Evolutionary conservation across 2,888 invertebrate genomes (phyloP).

Genomic region (Endomychus coccineus): DNA sequence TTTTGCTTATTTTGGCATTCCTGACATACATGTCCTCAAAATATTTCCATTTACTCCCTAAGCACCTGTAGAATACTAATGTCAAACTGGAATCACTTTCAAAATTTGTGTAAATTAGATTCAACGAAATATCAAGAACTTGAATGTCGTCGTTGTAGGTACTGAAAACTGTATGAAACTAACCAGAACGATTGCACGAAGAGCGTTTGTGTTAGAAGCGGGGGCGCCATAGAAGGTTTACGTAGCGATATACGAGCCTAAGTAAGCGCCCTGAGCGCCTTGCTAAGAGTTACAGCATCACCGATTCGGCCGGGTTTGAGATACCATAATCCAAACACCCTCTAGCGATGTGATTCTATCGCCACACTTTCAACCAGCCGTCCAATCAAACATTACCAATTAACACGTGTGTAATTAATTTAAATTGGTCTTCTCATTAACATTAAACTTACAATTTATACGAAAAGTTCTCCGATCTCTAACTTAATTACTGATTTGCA

Average conservation of each 20-base stretch:
- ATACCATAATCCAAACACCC: slow-evolving; percentile 39
- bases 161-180: too few relatives aligned
- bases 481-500: slow-evolving; percentile 8
- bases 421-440: slow-evolving; percentile 3
- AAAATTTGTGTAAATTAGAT: too few relatives aligned
- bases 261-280: slow-evolving; percentile 29
- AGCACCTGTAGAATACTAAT: too few relatives aligned
- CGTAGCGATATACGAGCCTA: slow-evolving; percentile 25
- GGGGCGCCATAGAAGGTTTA: slow-evolving; percentile 23
- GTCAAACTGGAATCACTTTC: too few relatives aligned
- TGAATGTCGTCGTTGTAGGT: too few relatives aligned
- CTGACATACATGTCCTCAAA: too few relatives aligned
- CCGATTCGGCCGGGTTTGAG: slow-evolving; percentile 34
- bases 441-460: slow-evolving; percentile 2
- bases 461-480: slow-evolving; percentile 3
- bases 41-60: too few relatives aligned
- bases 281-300: slow-evolving; percentile 38
- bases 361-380: slow-evolving; percentile 27
- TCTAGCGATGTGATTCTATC: slow-evolving; percentile 36
- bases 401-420: slow-evolving; percentile 7
- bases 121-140: too few relatives aligned
- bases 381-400: slow-evolving; percentile 18
- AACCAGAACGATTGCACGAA: slow-evolving; percentile 30
- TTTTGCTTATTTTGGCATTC: too few relatives aligned
- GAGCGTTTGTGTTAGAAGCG: slow-evolving; percentile 35